Percentiles rank a stretch among this genome's conserved stretches.
Evolutionary conservation across 2,113 vertebrate genomes (phyloP).

Genomic region (Sebastes fasciatus): DNA sequence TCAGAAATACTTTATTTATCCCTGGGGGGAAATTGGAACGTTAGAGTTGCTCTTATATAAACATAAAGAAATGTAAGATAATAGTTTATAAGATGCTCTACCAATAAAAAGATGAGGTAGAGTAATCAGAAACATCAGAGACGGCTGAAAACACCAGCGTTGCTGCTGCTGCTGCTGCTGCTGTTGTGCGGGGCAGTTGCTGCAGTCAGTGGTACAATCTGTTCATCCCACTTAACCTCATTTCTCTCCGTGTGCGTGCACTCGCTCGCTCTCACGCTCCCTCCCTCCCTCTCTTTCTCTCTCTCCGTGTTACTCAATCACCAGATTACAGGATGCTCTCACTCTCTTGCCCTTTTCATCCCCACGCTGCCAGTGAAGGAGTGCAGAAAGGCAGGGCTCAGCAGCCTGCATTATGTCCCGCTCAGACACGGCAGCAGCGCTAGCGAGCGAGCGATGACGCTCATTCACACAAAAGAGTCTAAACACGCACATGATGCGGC

Average conservation of each 20-base stretch:
- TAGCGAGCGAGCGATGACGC: conserved; percentile 32
- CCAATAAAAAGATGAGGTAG: not conserved
- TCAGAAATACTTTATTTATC: too few species aligned
- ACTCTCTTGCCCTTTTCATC: conserved; percentile 67
- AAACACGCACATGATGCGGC: conserved; percentile 40
- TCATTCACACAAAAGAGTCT: conserved; percentile 69
- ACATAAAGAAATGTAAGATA: too few species aligned
- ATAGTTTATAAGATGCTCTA: not conserved
- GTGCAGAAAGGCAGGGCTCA: conserved; percentile 65
- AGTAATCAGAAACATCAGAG: conserved; percentile 22
- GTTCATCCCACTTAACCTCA: conserved; percentile 79
- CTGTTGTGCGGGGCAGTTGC: conserved; percentile 15
- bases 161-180: conserved; percentile 24
- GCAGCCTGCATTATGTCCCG: conserved; percentile 59
- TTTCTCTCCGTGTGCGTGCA: conserved; percentile 59
- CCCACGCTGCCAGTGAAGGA: conserved; percentile 29
- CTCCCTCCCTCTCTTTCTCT: not conserved
- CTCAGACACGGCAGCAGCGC: conserved; percentile 31
- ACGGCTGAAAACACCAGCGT: not conserved
- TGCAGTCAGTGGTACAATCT: conserved; percentile 71
- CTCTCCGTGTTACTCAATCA: conserved; percentile 70
- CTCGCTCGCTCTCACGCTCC: conserved; percentile 32
- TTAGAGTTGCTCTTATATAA: too few species aligned
- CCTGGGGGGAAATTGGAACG: too few species aligned
- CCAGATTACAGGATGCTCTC: conserved; percentile 74